phyloP scores from a whole-genome alignment of 2,888 invertebrate species.

The Theodoxus fluviatilis region DNA sequence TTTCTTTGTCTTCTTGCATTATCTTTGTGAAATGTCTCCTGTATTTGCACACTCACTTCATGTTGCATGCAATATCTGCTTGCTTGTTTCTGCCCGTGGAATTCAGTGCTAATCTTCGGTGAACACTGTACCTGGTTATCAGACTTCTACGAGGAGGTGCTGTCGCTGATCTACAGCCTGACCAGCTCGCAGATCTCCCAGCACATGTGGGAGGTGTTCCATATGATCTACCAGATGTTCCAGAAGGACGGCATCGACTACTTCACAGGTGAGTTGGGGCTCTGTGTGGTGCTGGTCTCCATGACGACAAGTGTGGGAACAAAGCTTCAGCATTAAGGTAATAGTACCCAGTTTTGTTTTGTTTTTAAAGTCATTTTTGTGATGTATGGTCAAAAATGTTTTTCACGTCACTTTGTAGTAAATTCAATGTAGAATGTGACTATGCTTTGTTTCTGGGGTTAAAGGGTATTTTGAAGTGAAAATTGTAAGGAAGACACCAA shows the following conservation, averaged over 20 bases:
- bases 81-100: background rate
- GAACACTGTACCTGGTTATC: conserved; percentile 30
- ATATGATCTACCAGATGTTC: conserved; percentile 75
- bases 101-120: background rate
- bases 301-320: too few species aligned
- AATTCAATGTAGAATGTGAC: too few species aligned
- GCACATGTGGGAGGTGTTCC: conserved; percentile 96
- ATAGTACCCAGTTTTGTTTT: too few species aligned
- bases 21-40: background rate
- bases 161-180: conserved; percentile 89
- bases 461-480: too few species aligned
- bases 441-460: too few species aligned
- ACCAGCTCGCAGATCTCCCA: conserved; percentile 87
- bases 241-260: conserved; percentile 94
- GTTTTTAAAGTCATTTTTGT: too few species aligned
- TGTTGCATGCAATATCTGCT: background rate
- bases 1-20: background rate
- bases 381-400: too few species aligned
- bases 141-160: conserved; percentile 97
- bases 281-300: too few species aligned
- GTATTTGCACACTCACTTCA: background rate
- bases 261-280: conserved; percentile 74
- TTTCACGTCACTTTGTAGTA: too few species aligned
- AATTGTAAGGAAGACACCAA: too few species aligned
- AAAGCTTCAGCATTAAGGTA: too few species aligned